Percentiles rank a stretch among this genome's conserved stretches.
Conservation (phyloP, 2,888 invertebrate species). For the Punctoribates punctum region DNA sequence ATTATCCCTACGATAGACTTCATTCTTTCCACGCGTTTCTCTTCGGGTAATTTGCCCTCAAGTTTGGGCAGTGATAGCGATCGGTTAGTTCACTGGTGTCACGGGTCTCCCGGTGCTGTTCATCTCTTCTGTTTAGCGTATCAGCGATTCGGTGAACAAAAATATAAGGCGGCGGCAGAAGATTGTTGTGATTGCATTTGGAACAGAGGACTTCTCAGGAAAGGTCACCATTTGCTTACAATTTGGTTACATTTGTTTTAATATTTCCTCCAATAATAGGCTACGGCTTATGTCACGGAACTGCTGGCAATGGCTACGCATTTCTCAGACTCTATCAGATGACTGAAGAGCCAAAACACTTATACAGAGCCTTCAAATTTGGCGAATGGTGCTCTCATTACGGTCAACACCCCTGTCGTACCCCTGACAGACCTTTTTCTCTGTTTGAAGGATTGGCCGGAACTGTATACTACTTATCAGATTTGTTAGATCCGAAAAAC, state of each 20-base stretch:
- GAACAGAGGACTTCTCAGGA: slow-evolving; percentile 62
- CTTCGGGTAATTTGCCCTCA: slow-evolving; percentile 70
- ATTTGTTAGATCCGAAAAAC: slow-evolving; percentile 62
- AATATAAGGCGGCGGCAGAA: slow-evolving; percentile 56
- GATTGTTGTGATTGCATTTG: slow-evolving; percentile 73
- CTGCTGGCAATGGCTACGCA: slow-evolving; percentile 79
- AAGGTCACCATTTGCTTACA: slow-evolving; percentile 1
- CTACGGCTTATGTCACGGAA: slow-evolving; percentile 82
- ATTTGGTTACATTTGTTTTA: not conserved
- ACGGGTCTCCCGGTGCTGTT: slow-evolving; percentile 84
- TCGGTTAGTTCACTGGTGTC: slow-evolving; percentile 85
- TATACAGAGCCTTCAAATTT: slow-evolving; percentile 63
- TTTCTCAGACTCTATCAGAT: slow-evolving; percentile 72
- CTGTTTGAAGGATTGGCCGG: slow-evolving; percentile 74
- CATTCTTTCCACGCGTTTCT: slow-evolving; percentile 53
- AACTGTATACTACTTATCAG: slow-evolving; percentile 68
- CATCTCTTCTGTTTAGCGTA: slow-evolving; percentile 63
- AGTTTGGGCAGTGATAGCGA: slow-evolving; percentile 68
- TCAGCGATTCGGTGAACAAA: slow-evolving; percentile 57
- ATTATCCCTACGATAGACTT: slow-evolving; percentile 55
- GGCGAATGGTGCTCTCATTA: slow-evolving; percentile 68
- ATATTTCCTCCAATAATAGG: slow-evolving; percentile 55
- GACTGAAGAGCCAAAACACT: slow-evolving; percentile 64
- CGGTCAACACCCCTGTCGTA: slow-evolving; percentile 61
- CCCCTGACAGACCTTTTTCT: slow-evolving; percentile 76